phyloP scores from a whole-genome alignment of 37 sponge, comb jelly and placozoan species.

The Axinella damicornis region DNA sequence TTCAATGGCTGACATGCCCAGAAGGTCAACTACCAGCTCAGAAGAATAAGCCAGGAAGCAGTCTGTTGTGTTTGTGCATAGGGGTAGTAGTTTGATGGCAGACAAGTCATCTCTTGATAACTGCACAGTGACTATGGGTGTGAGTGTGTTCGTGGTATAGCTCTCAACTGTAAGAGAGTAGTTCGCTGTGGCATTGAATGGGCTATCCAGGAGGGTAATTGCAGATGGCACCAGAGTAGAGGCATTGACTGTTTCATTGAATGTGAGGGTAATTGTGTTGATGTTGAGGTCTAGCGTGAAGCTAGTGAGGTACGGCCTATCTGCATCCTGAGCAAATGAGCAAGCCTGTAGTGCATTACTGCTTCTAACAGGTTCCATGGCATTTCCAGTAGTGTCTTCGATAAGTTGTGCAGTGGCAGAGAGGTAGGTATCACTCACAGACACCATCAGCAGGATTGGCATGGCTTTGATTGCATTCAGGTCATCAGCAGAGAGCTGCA shows the following conservation, averaged over 20 bases:
- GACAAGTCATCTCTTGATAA: conserved; percentile 66
- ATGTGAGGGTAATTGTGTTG: conserved; percentile 59
- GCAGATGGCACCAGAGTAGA: conserved; percentile 45
- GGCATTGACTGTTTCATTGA: conserved; percentile 89
- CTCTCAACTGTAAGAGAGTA: conserved; percentile 50
- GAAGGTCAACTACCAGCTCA: conserved; percentile 63
- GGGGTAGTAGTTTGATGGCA: conserved; percentile 45
- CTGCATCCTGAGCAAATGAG: conserved; percentile 53
- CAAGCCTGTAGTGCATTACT: conserved; percentile 50
- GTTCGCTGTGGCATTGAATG: conserved; percentile 41
- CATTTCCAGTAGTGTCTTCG: conserved; percentile 86
- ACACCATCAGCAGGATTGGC: conserved; percentile 44
- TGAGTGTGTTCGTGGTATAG: neutral
- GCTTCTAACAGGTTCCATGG: conserved; percentile 62
- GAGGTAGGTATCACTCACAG: conserved; percentile 73
- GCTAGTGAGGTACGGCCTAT: conserved; percentile 65
- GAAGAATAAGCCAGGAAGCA: conserved; percentile 60
- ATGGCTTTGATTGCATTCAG: conserved; percentile 59
- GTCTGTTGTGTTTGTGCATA: conserved; percentile 54
- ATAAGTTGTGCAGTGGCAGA: conserved; percentile 75
- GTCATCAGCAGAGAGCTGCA: conserved; percentile 52
- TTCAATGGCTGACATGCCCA: conserved; percentile 53
- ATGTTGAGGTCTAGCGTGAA: conserved; percentile 60
- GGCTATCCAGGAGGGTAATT: conserved; percentile 61
- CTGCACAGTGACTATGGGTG: conserved; percentile 38